Conservation (phyloP, 2,113 vertebrate species). For the Hyla sarda region DNA sequence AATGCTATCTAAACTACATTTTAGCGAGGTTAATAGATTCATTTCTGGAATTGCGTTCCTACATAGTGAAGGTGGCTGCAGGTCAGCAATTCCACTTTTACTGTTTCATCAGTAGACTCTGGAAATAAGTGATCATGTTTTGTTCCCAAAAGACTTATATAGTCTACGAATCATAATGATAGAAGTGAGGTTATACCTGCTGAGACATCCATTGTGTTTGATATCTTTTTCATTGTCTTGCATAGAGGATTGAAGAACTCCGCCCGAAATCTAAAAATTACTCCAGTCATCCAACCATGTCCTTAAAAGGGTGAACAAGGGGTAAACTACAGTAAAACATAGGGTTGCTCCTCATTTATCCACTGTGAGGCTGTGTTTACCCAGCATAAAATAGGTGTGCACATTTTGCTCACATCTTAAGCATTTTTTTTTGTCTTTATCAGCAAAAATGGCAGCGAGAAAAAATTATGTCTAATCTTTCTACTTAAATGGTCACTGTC, state of each 20-base stretch:
- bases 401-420: no score
- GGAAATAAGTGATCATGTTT: constrained; percentile 32
- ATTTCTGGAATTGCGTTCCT: constrained; percentile 44
- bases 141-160: constrained; percentile 29
- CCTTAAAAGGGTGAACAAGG: no score
- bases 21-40: constrained; percentile 59
- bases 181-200: constrained; percentile 22
- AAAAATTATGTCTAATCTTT: no score
- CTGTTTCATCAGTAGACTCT: constrained; percentile 29
- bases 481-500: no score
- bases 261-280: background rate
- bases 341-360: no score
- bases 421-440: no score
- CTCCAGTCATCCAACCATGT: background rate
- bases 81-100: constrained; percentile 52
- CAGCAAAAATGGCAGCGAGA: no score
- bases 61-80: constrained; percentile 48
- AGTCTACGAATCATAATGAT: background rate
- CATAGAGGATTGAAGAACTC: background rate
- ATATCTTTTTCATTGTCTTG: background rate
- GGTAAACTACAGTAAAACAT: no score
- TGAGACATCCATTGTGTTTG: background rate
- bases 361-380: no score
- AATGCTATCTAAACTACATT: constrained; percentile 58
- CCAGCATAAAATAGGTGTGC: no score